Evolutionary conservation across 2,888 invertebrate genomes (phyloP), one percentile per base, ranked within the genome.

Genomic region (Limenitis camilla): DNA sequence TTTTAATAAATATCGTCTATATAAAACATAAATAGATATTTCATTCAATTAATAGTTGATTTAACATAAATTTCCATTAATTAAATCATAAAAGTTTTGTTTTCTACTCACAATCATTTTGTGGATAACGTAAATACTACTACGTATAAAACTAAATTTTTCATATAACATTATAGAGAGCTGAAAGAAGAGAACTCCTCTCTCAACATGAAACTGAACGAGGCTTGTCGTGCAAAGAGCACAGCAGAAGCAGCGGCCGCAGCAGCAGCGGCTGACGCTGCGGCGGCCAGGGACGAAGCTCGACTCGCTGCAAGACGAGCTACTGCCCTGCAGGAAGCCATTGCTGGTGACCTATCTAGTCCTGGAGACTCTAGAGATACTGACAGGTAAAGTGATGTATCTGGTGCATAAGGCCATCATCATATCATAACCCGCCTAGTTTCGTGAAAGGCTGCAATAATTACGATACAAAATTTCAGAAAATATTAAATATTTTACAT

Each of bases 271-370:
- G 88, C 93, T 33, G 92, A 95, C 78, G 89, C 91, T 48, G 80
- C 93, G 63, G 89, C 92, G 60, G 90, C 95, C 40, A 81, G 92
- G 69, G 91, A 93, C 76, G 97, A 98, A 81, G 90, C 98, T 40
- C 90, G 96, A 48, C 87, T 97, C 49, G 97, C 98, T 5, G 89
- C 96, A 53, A 92, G 97, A 60, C 90, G 98, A 56, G 97, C 97
- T 63, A 92, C 96, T 42, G 97, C 97, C 71, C 86, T 98, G 59
- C 97, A 97, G 74, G 93, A 95, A 68, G 97, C 97, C 56, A 94
- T 98, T 75, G 96, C 96, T 62, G 96, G 94, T 0, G 95, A 95
- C 67, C 89, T 94, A 52, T 92, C 92, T 65, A 92, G 91, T 61
- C 91, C 91, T 2, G 91, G 89, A 36, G 91, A 91, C 69, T 91